Evolutionary conservation across 2,797 vertebrate species (phyloP).

Genomic region (Cetoscarus ocellatus): DNA sequence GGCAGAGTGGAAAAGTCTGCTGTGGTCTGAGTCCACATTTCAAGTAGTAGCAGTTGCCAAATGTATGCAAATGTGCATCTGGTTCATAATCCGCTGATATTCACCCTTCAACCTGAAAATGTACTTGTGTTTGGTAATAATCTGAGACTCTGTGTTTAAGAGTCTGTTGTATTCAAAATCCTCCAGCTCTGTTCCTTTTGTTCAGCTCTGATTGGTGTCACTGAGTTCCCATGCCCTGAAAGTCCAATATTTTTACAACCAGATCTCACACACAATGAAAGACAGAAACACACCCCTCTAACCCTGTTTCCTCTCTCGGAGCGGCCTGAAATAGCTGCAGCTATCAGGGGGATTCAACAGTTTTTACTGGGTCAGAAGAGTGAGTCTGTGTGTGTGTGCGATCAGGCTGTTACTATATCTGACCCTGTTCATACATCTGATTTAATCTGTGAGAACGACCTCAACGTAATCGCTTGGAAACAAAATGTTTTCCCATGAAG

Average conservation of each 20-base stretch:
- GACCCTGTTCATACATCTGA: conserved; percentile 10
- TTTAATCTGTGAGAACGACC: conserved; percentile 6
- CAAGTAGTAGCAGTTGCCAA: too few relatives aligned
- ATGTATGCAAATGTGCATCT: too few relatives aligned
- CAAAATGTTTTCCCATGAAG: conserved; percentile 4
- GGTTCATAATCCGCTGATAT: too few relatives aligned
- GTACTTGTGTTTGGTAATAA: too few relatives aligned
- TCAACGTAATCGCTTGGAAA: background rate
- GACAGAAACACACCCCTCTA: conserved; percentile 7
- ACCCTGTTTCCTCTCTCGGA: conserved; percentile 48
- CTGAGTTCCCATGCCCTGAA: conserved; percentile 67
- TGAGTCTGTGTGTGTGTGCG: conserved; percentile 3
- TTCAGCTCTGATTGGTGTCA: conserved; percentile 34
- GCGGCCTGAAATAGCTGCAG: conserved; percentile 52
- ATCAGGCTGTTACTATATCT: conserved; percentile 19
- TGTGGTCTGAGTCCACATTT: too few relatives aligned
- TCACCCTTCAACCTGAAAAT: too few relatives aligned
- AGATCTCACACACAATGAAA: conserved; percentile 23
- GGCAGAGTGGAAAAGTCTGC: too few relatives aligned
- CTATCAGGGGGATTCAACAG: conserved; percentile 52
- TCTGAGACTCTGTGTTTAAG: too few relatives aligned
- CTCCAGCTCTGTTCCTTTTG: conserved; percentile 5
- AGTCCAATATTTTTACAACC: conserved; percentile 30
- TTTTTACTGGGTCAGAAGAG: conserved; percentile 37
- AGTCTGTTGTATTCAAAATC: background rate